Percentiles rank a stretch among this genome's conserved stretches.
These are phyloP conservation scores for Tinamus major DNA, from an alignment of 2,797 vertebrate genomes.

Conservation along the genomic window DNA sequence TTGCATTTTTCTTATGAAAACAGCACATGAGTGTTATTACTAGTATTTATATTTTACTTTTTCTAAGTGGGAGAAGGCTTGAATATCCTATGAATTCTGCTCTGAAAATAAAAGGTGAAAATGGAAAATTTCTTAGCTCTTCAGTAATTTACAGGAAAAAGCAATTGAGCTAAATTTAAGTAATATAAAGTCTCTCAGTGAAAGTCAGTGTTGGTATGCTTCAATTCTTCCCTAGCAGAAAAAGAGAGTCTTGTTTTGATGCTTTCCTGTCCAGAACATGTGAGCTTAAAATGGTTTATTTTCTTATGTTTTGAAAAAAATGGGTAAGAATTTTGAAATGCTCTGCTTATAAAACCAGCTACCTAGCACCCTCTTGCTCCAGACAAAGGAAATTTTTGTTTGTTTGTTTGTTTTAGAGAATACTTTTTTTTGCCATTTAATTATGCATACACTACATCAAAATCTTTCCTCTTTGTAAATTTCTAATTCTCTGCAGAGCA, in stretches of 20 bases:
- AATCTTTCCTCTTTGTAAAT: not conserved
- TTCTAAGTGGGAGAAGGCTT: not conserved
- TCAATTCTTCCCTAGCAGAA: not conserved
- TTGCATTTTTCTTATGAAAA: not conserved
- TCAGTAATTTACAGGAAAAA: not conserved
- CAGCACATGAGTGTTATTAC: not conserved
- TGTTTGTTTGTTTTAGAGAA: not conserved
- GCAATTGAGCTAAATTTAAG: not conserved
- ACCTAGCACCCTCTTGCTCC: slow-evolving; percentile 68
- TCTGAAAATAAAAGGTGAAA: not conserved
- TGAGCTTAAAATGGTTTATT: not conserved
- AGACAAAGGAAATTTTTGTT: not conserved
- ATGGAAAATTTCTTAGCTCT: not conserved
- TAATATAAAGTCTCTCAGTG: not conserved
- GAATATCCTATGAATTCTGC: not conserved
- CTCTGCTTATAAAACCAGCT: slow-evolving; percentile 38
- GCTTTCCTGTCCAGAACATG: not conserved
- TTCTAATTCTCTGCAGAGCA: not conserved
- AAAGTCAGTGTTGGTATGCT: not conserved
- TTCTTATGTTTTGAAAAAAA: slow-evolving; percentile 49
- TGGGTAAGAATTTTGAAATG: not conserved
- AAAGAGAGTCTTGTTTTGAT: not conserved
- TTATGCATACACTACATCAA: not conserved
- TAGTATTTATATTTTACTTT: not conserved
- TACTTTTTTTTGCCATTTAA: not conserved